Conservation (phyloP, 2,888 invertebrate species). For the Lysandra bellargus region DNA sequence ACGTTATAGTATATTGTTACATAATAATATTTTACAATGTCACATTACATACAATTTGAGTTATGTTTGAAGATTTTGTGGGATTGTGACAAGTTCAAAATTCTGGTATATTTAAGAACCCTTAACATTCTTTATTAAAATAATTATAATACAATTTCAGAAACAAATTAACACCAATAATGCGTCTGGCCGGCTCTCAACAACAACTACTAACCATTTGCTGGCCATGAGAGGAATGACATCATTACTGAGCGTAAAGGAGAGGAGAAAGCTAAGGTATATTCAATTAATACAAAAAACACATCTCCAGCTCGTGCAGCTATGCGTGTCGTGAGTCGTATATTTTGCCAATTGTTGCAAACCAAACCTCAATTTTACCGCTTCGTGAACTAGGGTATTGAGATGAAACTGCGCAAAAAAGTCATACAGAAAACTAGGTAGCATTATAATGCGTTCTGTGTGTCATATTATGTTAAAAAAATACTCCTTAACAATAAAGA, state of each 20-base stretch:
- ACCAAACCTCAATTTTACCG: too few relatives aligned
- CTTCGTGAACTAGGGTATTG: too few relatives aligned
- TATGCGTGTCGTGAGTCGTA: too few relatives aligned
- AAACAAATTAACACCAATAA: constrained; percentile 59
- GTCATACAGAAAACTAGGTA: too few relatives aligned
- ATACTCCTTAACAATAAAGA: too few relatives aligned
- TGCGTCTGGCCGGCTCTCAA: constrained; percentile 56
- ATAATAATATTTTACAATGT: background rate
- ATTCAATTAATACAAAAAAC: background rate
- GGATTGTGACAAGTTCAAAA: too few relatives aligned
- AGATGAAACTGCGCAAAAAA: too few relatives aligned
- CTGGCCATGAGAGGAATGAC: constrained; percentile 67
- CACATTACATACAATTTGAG: background rate
- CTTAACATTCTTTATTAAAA: background rate
- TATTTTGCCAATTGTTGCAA: too few relatives aligned
- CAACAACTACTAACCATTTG: constrained; percentile 65
- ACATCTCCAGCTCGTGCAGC: too few relatives aligned
- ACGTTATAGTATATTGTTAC: background rate
- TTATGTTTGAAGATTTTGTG: background rate
- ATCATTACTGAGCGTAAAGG: constrained; percentile 59
- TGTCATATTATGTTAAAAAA: too few relatives aligned
- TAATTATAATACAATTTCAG: constrained; percentile 45
- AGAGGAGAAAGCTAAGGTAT: constrained; percentile 67
- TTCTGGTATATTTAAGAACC: background rate
- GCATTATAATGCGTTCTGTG: too few relatives aligned